Base-by-base conservation (phyloP, 1,140 invertebrate genomes). In the Himalopsyche phryganea region DNA sequence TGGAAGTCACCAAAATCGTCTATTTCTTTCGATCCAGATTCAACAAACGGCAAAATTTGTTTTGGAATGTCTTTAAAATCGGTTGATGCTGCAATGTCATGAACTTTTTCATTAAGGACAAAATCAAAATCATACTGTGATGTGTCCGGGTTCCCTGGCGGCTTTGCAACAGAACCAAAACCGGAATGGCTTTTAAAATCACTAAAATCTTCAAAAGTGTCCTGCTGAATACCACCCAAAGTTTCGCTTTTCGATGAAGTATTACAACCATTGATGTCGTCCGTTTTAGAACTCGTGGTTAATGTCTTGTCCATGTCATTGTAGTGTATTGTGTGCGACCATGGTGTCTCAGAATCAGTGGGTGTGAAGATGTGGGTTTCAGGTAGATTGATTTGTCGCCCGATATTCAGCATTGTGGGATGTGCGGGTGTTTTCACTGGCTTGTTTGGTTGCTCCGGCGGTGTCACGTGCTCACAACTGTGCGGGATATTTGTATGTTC, bases 281-380 rank as follows among this genome's bases (percentile, higher is more conserved):
- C 23, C 9, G 9, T 28, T 28, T 28, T 28, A 28, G 23, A 28
- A 28, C 4, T n/a, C 69, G 40, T 6, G 73, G n/a, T n/a, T n/a
- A n/a, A n/a, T 6, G n/a, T 13, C 11, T 18, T 56, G n/a, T 55
- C 33, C 67, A 56, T 44, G 67, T 61, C 67, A 55, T 73, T 67
- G 53, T 78, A 76, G 59, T 78, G 76, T 51, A 77, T 76, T 9
- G 76, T 78, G 67, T 75, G 76, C 11, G 76, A 78, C 61, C 73
- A 70, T 7, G 76, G 76, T 36, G 69, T 75, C 66, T 78, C 73
- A 3, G 75, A 78, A 59, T 78, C 73, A 14, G 73, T 75, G 6
- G 76, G 76, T 20, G 76, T 78, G 61, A 77, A 78, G 23, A 78
- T 78, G 58, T 78, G 76, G 15, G 76, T 78, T 46, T 78, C 76